phyloP scores from a whole-genome alignment of 2,113 vertebrate genomes.

The Haplochromis burtoni region DNA sequence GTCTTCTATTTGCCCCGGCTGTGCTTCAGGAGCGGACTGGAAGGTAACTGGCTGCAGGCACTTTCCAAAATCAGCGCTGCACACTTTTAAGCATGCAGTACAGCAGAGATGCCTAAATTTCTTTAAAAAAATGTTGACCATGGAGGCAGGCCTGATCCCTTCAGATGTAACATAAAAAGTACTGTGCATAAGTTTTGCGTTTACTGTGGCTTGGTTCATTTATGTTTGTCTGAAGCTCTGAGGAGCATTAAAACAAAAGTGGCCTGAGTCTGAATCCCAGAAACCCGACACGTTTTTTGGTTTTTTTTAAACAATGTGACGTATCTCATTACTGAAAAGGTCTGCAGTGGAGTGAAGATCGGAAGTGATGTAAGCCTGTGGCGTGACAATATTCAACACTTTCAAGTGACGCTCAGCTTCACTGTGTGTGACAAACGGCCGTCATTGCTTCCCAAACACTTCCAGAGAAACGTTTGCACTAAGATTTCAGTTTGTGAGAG shows the following conservation, averaged over 20 bases:
- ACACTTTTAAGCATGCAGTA: background rate
- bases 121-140: background rate
- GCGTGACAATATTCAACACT: background rate
- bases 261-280: background rate
- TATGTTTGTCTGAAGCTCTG: background rate
- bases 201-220: background rate
- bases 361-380: background rate
- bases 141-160: background rate
- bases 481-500: background rate
- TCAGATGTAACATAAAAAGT: background rate
- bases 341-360: background rate
- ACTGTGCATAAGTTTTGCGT: background rate
- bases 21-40: background rate
- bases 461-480: background rate
- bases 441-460: background rate
- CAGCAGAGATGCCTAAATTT: background rate
- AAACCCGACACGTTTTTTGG: background rate
- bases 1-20: background rate
- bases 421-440: background rate
- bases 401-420: background rate
- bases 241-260: background rate
- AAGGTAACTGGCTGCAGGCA: background rate
- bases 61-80: background rate
- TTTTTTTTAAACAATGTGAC: background rate
- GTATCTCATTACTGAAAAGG: background rate